Percentiles rank a stretch among this genome's conserved stretches.
Evolutionary conservation across 2,888 invertebrate species (phyloP).

Genomic region (Hydroisotoma schaefferi): DNA sequence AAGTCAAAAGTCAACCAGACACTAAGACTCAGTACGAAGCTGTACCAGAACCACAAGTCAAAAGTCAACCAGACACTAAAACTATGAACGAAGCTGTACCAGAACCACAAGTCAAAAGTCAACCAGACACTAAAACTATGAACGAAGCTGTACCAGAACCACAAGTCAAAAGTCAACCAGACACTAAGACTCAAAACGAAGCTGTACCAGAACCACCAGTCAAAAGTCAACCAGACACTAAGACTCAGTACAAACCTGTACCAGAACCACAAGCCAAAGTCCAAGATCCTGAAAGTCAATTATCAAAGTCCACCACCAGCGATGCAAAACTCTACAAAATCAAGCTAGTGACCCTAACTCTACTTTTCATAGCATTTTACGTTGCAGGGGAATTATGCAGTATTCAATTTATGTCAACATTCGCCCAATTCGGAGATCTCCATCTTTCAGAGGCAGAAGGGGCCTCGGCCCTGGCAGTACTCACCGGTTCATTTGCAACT

Average conservation of each 20-base stretch:
- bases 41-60: background rate
- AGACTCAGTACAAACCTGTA: slow-evolving; percentile 5
- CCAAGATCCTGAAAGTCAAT: too few species aligned
- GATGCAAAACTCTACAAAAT: background rate
- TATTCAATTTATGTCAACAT: slow-evolving; percentile 37
- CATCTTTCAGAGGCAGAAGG: slow-evolving; percentile 26
- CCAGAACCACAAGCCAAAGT: slow-evolving; percentile 7
- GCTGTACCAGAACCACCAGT: background rate
- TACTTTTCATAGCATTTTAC: slow-evolving; percentile 19
- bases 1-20: background rate
- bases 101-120: background rate
- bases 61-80: background rate
- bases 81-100: background rate
- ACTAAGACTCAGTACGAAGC: background rate
- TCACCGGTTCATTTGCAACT: slow-evolving; percentile 29
- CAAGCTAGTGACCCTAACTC: slow-evolving; percentile 24
- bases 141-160: background rate
- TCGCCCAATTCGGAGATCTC: slow-evolving; percentile 34
- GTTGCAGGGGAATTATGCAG: slow-evolving; percentile 34
- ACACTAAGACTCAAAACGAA: background rate
- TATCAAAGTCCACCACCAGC: too few species aligned
- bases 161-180: background rate
- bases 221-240: slow-evolving; percentile 16
- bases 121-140: background rate
- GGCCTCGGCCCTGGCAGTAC: slow-evolving; percentile 27